These are phyloP conservation scores for Alouatta caraya DNA, from an alignment of 2,797 vertebrate species.

Conservation along the genomic window DNA sequence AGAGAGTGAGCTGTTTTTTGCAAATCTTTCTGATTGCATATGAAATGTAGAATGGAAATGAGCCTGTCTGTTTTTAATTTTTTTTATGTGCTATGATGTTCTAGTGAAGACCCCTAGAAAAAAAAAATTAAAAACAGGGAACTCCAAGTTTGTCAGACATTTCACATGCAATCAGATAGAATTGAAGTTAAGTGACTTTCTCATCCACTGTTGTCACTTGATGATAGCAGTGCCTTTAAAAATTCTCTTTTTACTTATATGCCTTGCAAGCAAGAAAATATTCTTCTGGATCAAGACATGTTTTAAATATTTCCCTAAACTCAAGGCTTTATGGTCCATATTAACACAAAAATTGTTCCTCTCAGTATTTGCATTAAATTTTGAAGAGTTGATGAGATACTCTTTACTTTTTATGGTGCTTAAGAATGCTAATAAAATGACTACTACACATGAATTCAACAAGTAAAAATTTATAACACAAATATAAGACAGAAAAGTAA, in stretches of 20 bases:
- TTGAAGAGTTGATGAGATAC: constrained; percentile 59
- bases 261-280: constrained; percentile 69
- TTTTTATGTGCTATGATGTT: constrained; percentile 58
- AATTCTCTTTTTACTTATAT: constrained; percentile 54
- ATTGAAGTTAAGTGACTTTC: constrained; percentile 66
- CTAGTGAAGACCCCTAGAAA: constrained; percentile 60
- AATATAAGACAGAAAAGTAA: constrained; percentile 15
- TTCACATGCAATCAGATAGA: constrained; percentile 67
- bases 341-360: constrained; percentile 69
- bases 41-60: constrained; percentile 69
- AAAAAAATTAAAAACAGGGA: constrained; percentile 72
- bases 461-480: not conserved
- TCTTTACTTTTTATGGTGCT: constrained; percentile 13
- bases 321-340: constrained; percentile 58
- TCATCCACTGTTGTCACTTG: constrained; percentile 60
- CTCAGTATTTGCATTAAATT: constrained; percentile 75
- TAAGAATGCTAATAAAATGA: constrained; percentile 18
- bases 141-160: constrained; percentile 52
- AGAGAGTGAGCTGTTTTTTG: constrained; percentile 22
- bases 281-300: constrained; percentile 68
- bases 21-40: constrained; percentile 66
- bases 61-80: constrained; percentile 64
- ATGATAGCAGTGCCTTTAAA: constrained; percentile 63
- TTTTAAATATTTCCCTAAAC: constrained; percentile 71
- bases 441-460: not conserved